Evolutionary conservation across 2,888 invertebrate species (phyloP), one percentile per base, ranked within the genome.

Genomic region (Sesia bembeciformis): DNA sequence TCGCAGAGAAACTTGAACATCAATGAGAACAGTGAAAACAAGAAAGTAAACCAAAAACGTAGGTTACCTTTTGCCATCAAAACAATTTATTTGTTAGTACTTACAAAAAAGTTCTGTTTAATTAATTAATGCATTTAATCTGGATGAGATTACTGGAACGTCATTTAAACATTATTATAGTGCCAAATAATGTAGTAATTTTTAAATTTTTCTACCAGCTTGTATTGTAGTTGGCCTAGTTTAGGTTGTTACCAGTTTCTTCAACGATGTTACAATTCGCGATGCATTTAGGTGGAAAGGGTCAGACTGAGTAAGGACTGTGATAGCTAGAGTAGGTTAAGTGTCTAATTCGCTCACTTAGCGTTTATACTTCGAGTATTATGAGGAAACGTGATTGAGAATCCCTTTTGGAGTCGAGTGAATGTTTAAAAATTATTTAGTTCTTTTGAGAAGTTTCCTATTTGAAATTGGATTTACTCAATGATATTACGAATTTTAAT

Each of bases 231-330:
- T 78, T 79, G 80, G 80, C 76, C 75, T 85, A 85, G 80, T 76
- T 79, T 84, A 85, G 81, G 76, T 84, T 85, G 87, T 88, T 88
- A 87, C 88, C 88, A 87, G 84, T 79, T 79, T 75, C 76, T 78
- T 81, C 81, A 75, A 76, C 74, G 76, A 84, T 74, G 78, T 76
- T 81, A 82, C 79, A 81, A 78, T 78, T 74, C 74, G 84, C 78
- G 76, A 84, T 81, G 85, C 88, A 85, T 87, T 88, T 86, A 85
- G 70, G 65, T 66, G 87, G 84, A 83, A 88, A 80, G 86, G 87
- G 83, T 86, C 88, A 84, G 89, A 89, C 89, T 89, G 89, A 89
- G 84, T 84, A 81, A 82, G 89, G 88, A 89, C 89, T 89, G 89
- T 89, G 89, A 89, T 89, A 89, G 86, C 77, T 83, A 85, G 84